Conservation (phyloP, 2,888 invertebrate genomes). For the Eupithecia insigniata region DNA sequence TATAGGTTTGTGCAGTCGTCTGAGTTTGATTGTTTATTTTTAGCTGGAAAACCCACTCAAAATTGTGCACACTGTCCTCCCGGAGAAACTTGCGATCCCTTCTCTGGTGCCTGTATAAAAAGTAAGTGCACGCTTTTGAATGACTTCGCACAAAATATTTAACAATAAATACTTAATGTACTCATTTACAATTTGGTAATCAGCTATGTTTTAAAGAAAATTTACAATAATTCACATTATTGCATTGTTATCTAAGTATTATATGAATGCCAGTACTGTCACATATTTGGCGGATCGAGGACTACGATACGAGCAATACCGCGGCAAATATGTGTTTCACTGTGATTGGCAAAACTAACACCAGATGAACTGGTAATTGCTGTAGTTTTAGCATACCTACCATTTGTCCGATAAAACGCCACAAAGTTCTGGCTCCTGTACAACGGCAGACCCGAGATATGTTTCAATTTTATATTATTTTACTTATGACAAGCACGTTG, state of each 20-base stretch:
- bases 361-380: conserved; percentile 83
- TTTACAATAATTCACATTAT: conserved; percentile 30
- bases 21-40: not conserved
- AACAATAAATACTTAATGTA: conserved; percentile 34
- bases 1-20: not conserved
- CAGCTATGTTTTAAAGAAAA: conserved; percentile 39
- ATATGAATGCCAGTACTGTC: conserved; percentile 49
- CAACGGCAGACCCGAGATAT: conserved; percentile 79
- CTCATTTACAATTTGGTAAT: conserved; percentile 43
- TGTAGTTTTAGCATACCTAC: conserved; percentile 70
- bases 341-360: conserved; percentile 82
- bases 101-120: conserved; percentile 92
- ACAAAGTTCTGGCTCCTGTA: conserved; percentile 79
- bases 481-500: conserved; percentile 44
- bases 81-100: conserved; percentile 90
- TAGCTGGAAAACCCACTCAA: conserved; percentile 60
- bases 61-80: conserved; percentile 91
- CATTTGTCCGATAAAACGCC: conserved; percentile 85
- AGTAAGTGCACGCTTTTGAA: conserved; percentile 84
- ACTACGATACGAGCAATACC: conserved; percentile 74
- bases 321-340: conserved; percentile 59
- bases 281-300: conserved; percentile 63
- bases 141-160: conserved; percentile 1
- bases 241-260: conserved; percentile 20
- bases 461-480: conserved; percentile 49